Percentiles rank a stretch among this genome's conserved stretches.
Conservation (phyloP, 2,888 invertebrate genomes). For the Drosophila cognata region DNA sequence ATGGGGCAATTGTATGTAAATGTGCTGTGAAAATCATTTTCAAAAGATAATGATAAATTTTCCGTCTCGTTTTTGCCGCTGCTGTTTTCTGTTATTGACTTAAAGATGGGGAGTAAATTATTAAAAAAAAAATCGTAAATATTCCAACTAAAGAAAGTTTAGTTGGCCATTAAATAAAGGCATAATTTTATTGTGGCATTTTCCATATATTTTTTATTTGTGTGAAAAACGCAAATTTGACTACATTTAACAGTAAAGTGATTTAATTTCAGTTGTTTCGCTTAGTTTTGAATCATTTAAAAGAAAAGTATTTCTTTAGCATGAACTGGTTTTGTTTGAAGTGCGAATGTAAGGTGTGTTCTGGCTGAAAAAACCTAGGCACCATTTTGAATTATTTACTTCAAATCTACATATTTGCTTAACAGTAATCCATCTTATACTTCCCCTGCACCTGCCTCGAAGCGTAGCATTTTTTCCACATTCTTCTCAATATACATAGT, state of each 20-base stretch:
- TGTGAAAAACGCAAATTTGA: background rate
- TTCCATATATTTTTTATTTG: conserved; percentile 4
- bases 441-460: background rate
- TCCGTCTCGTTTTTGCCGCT: conserved; percentile 12
- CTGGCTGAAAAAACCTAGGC: background rate
- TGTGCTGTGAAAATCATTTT: conserved; percentile 65
- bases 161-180: conserved; percentile 23
- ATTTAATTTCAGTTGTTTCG: background rate
- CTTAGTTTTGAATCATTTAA: background rate
- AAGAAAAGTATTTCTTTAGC: background rate
- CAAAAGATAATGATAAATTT: conserved; percentile 54
- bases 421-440: conserved; percentile 20
- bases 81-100: conserved; percentile 26
- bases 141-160: conserved; percentile 39
- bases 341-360: background rate
- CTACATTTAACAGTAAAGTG: background rate
- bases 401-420: background rate
- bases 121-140: conserved; percentile 24
- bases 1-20: conserved; percentile 67
- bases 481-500: background rate
- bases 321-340: background rate
- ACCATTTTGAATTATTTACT: background rate
- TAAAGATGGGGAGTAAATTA: conserved; percentile 35
- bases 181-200: background rate
- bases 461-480: background rate